A percentile compares a stretch with the other conserved stretches of the same genome.
Evolutionary conservation across 2,113 vertebrate species (phyloP).

Genomic region (Speoplatyrhinus poulsoni): DNA sequence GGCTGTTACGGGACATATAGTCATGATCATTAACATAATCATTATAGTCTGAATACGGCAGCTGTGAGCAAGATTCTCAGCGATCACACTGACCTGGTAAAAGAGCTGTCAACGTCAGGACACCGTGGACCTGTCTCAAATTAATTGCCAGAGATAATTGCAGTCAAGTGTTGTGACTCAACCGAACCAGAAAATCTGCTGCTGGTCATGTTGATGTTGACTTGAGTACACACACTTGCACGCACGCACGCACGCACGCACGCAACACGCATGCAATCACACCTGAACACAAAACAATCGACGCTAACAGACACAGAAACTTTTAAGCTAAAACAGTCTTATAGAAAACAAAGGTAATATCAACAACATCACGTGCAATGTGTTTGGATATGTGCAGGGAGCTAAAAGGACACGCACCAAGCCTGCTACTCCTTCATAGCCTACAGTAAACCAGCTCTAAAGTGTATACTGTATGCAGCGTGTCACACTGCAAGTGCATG

Average conservation of each 20-base stretch:
- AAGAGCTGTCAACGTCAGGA: background rate
- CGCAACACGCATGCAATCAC: background rate
- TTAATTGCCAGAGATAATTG: constrained; percentile 18
- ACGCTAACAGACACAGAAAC: background rate
- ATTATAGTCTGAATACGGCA: no score
- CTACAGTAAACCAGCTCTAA: constrained; percentile 34
- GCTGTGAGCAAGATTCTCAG: background rate
- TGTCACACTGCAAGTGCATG: constrained; percentile 19
- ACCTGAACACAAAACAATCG: background rate
- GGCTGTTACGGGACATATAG: no score
- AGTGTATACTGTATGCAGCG: constrained; percentile 21
- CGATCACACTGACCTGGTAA: background rate
- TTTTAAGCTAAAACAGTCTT: background rate
- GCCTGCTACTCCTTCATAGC: constrained; percentile 59
- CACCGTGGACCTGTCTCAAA: constrained; percentile 1
- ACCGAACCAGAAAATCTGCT: background rate
- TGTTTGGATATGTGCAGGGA: constrained; percentile 56
- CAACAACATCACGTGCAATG: background rate
- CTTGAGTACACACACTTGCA: background rate
- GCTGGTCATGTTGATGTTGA: background rate
- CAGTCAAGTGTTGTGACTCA: constrained; percentile 5
- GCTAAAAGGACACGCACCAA: constrained; percentile 49
- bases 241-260: background rate
- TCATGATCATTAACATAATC: no score
- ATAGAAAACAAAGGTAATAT: background rate